Evolutionary conservation across 2,888 invertebrate genomes (phyloP).

Genomic region (Protophormia terraenovae): DNA sequence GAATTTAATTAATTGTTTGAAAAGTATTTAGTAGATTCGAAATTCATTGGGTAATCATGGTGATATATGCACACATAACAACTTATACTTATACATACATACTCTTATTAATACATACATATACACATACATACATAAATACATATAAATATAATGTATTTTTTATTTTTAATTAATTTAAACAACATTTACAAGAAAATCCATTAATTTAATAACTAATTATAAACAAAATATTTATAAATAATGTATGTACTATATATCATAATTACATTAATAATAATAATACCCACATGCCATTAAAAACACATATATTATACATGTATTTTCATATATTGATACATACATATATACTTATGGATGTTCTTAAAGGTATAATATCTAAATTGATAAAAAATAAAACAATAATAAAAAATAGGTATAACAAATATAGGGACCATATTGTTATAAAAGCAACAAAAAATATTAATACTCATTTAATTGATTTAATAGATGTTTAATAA

Average conservation of each 20-base stretch:
- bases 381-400: too few relatives aligned
- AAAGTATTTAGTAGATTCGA: not conserved
- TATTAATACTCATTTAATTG: not conserved
- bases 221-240: not conserved
- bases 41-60: conserved; percentile 26
- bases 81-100: not conserved
- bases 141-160: not conserved
- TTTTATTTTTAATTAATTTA: not conserved
- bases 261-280: not conserved
- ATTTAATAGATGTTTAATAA: not conserved
- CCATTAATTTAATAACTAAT: not conserved
- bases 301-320: not conserved
- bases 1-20: not conserved
- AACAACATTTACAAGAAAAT: not conserved
- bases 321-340: too few relatives aligned
- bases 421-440: not conserved
- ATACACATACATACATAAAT: not conserved
- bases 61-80: not conserved
- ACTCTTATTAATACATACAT: not conserved
- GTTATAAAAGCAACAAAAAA: not conserved
- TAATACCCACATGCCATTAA: not conserved
- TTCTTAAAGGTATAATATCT: too few relatives aligned
- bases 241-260: too few relatives aligned
- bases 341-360: too few relatives aligned
- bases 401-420: not conserved